phyloP scores from a whole-genome alignment of 2,113 vertebrate species.

The Rissa tridactyla region DNA sequence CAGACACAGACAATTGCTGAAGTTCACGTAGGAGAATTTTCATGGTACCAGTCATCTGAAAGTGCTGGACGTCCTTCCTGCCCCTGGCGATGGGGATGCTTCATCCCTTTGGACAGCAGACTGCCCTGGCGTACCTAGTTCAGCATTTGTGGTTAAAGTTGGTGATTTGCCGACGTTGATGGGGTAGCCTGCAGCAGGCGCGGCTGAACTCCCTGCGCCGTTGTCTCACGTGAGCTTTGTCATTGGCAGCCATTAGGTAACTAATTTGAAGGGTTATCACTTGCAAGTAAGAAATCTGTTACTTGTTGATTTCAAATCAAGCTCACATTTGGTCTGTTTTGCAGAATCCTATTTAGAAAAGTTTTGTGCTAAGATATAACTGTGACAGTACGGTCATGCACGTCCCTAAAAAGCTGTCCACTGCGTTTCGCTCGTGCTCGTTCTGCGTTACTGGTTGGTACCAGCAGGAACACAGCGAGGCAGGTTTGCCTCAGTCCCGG shows the following conservation, averaged over 20 bases:
- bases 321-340: not conserved
- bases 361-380: accelerated
- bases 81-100: accelerated
- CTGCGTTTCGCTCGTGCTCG: accelerated
- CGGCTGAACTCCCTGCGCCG: too few species aligned
- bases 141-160: too few species aligned
- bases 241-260: not conserved
- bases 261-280: not conserved
- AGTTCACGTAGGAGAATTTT: not conserved
- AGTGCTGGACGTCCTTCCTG: not conserved
- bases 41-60: not conserved
- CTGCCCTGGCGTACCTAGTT: not conserved
- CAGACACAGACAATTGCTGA: not conserved
- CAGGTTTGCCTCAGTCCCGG: accelerated
- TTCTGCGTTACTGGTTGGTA: accelerated
- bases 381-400: accelerated
- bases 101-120: not conserved
- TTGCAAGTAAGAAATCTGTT: not conserved
- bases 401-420: accelerated
- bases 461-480: accelerated
- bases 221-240: not conserved
- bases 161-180: not conserved
- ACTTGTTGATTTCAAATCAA: not conserved
- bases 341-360: not conserved
- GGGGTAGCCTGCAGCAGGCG: not conserved